A percentile compares a stretch with the other conserved stretches of the same genome.
Conservation (phyloP, 2,797 vertebrate genomes). For the Ataeniobius toweri region DNA sequence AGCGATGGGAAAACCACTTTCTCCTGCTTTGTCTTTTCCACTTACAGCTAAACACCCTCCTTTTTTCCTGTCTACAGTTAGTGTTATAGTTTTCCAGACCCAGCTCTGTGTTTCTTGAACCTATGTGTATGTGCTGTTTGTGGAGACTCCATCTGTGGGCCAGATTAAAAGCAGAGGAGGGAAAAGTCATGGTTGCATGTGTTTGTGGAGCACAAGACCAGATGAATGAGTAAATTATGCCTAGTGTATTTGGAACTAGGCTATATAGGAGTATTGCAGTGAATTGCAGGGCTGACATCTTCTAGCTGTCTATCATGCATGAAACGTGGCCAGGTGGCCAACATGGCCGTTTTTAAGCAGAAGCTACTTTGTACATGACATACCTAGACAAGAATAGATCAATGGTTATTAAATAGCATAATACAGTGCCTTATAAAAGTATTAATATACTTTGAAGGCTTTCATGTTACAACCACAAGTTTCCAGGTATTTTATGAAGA, state of each 20-base stretch:
- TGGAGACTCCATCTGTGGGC: conserved; percentile 70
- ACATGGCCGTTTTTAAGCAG: conserved; percentile 47
- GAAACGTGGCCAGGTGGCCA: conserved; percentile 57
- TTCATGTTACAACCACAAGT: not conserved
- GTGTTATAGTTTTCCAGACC: conserved; percentile 70
- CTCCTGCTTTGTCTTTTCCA: conserved; percentile 74
- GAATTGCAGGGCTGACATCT: conserved; percentile 17
- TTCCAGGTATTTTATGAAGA: not conserved
- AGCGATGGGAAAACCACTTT: conserved; percentile 54
- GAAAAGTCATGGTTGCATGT: conserved; percentile 49
- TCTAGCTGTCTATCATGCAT: conserved; percentile 49
- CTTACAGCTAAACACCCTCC: conserved; percentile 50
- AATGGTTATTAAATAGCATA: conserved; percentile 5
- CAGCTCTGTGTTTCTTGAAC: conserved; percentile 49
- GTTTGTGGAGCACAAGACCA: conserved; percentile 24
- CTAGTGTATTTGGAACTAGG: not conserved
- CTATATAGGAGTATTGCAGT: conserved; percentile 22
- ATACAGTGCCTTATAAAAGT: not conserved
- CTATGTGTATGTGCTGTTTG: conserved; percentile 30
- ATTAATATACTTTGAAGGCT: not conserved
- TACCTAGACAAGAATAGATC: conserved; percentile 28
- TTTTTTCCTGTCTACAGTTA: conserved; percentile 44
- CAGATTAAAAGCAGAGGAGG: conserved; percentile 66
- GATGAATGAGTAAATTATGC: conserved; percentile 31
- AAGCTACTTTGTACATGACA: conserved; percentile 1